Evolutionary conservation across 2,888 invertebrate genomes (phyloP), one percentile per base, ranked within the genome.

Genomic region (Subacronicta megacephala): DNA sequence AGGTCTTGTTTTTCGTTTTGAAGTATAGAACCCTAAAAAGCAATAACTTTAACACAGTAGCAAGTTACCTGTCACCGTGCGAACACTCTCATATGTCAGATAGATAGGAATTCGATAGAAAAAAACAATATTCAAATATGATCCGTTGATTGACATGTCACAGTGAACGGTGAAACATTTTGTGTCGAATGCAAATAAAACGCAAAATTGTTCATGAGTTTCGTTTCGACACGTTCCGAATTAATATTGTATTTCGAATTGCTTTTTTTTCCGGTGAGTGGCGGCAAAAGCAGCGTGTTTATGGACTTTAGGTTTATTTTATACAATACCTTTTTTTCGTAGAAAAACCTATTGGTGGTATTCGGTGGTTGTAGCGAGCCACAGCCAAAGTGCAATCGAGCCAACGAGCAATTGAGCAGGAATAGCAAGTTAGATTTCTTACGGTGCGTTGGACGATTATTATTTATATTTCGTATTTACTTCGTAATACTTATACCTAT

Each of bases 61-160:
- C 31, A 20, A 38, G 31, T 42, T 16, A 46, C 16, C 10, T 31
- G 16, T 47, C 36, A 37, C 6, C 26, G 10, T 41, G 33, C 20
- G 20, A 41, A 20, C 10, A 15, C 31, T 16, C 23, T 23, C 35
- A 35, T 16, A 33, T 50, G 41, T 50, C 50, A 50, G 7, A 29
- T 1, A 18, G 9, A 29, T 35, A 5, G 13, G 20, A 20, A 35
- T 13, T 10, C n/a, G 41, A 41, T 35, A 18, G n/a, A 33, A 59
- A 59, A 59, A 40, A n/a, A n/a, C 40, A 50, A 50, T 49, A 59
- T 45, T 36, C 44, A 54, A 44, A 45, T 53, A 53, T 44, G 47
- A 49, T 49, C 49, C 15, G 40, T 17, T 16, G 37, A 31, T 45
- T 45, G 41, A 20, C 36, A 37, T n/a, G 33, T 23, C 33, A 15